These are phyloP conservation scores for Phaenicophaeus curvirostris DNA, from an alignment of 2,797 vertebrate species.

Conservation along the genomic window DNA sequence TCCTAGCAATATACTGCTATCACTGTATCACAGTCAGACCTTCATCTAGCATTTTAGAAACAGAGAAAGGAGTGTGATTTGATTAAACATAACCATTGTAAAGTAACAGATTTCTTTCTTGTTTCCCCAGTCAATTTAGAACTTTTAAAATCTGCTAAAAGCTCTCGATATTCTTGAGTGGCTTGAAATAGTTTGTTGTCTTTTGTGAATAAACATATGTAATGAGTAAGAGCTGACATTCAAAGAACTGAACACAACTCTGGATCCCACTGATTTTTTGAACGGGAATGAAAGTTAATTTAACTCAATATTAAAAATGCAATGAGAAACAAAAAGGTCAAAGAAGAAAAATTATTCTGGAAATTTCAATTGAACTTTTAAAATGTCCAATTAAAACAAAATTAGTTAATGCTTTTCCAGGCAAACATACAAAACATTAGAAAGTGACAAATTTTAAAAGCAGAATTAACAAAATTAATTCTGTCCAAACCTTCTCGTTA, in stretches of 20 bases:
- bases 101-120: not conserved
- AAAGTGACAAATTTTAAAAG: not conserved
- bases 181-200: not conserved
- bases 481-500: not conserved
- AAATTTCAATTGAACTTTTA: not conserved
- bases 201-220: not conserved
- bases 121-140: not conserved
- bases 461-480: not conserved
- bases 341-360: not conserved
- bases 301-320: not conserved
- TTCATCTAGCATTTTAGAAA: not conserved
- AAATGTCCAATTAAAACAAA: not conserved
- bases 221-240: not conserved
- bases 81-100: not conserved
- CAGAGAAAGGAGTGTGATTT: not conserved
- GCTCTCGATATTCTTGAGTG: not conserved
- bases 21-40: not conserved
- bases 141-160: not conserved
- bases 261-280: not conserved
- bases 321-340: not conserved
- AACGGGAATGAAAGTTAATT: not conserved
- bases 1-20: not conserved
- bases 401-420: not conserved
- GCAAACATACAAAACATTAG: not conserved
- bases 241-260: not conserved